A percentile compares a stretch with the other conserved stretches of the same genome.
phyloP scores from a whole-genome alignment of 1,140 invertebrate species.

The Yoshiicerus persimilis region DNA sequence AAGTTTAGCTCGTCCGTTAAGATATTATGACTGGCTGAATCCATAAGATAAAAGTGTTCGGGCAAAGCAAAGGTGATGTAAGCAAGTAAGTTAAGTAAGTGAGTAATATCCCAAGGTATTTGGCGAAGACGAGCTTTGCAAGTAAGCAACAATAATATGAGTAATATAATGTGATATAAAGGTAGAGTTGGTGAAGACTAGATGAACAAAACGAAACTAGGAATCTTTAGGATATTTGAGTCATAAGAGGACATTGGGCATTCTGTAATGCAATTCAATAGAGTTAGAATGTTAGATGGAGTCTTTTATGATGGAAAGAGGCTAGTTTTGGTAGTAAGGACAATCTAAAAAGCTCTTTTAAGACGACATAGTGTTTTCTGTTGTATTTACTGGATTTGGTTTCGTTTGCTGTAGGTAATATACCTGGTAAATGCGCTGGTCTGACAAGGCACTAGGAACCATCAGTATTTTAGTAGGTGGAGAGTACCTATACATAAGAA shows the following conservation, averaged over 20 bases:
- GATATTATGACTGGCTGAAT: background rate
- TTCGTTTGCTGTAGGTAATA: background rate
- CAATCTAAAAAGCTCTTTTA: constrained; percentile 4
- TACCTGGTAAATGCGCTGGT: background rate
- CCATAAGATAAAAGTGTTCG: background rate
- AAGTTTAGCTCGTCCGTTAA: background rate
- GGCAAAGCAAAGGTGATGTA: constrained; percentile 4
- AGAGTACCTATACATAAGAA: background rate
- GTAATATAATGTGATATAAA: constrained; percentile 13
- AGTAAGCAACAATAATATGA: background rate
- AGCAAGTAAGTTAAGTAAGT: constrained; percentile 11
- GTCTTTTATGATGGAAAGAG: constrained; percentile 17
- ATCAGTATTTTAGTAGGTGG: background rate
- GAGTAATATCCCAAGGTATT: constrained; percentile 20
- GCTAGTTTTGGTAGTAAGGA: background rate
- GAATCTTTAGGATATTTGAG: background rate
- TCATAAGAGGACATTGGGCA: background rate
- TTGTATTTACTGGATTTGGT: background rate
- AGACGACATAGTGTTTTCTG: background rate
- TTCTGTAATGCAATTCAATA: constrained; percentile 1
- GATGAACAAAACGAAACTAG: background rate
- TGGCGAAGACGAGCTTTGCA: background rate
- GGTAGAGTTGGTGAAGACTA: background rate
- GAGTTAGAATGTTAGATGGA: constrained; percentile 22
- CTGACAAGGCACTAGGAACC: background rate